Base-by-base conservation (phyloP, 2,888 invertebrate species). In the Acrobasis consociella region DNA sequence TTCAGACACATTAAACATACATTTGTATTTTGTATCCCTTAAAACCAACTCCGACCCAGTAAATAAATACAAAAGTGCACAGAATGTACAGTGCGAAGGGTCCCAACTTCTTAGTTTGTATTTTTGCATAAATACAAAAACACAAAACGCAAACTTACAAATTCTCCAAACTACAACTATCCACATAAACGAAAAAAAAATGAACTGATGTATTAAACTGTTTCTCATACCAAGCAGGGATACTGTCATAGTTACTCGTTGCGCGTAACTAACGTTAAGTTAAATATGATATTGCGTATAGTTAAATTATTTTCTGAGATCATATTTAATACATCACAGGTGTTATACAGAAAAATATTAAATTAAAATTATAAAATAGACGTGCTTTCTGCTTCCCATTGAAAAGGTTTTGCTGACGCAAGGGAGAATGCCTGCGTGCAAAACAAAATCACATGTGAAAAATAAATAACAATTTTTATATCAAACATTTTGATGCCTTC, bases 301-400 rank as follows among this genome's bases (percentile, higher is more conserved):
- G 87, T 87, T 84, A 86, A 89, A 92, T 92, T 87, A 93, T 91
- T 87, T 91, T 89, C 87, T 93, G 94, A 94, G 94, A 94, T 94
- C 94, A 94, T 93, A 93, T 93, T 93, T 94, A 94, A 94, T 94
- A 94, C 94, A 94, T 94, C 94, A 94, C 94, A 94, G 94, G 93
- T 93, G 93, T 94, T 92, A 89, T 86, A 91, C 87, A 88, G 90
- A 85, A 87, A 81, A 83, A 76, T 77, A 76, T 78, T 76, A 75
- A 79, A 78, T 75, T 73, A 74, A 75, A 72, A 78, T 81, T 78
- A 77, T 67, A 72, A 69, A 67, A 68, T 68, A 65, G 71, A 76
- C 77, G 75, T 77, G 77, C 39, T 60, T 60, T 50, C 16, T 10
- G 9, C n/a, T 38, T 51, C 3, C 72, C 64, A 65, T 69, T 64